These are phyloP conservation scores for Bilobella aurantiaca DNA, from an alignment of 1,140 invertebrate genomes.

Conservation along the genomic window DNA sequence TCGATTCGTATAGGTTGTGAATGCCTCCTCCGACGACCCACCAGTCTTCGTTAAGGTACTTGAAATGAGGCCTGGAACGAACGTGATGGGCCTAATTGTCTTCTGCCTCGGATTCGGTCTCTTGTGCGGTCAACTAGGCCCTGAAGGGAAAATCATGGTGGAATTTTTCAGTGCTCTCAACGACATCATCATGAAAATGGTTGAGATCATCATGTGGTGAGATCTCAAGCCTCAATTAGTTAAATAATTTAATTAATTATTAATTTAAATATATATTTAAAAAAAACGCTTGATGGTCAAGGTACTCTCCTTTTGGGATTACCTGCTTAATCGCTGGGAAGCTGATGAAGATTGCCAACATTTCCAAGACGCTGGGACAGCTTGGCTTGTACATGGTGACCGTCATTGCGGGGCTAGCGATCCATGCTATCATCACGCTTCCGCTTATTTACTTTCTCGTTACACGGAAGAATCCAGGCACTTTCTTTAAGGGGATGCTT, in stretches of 20 bases:
- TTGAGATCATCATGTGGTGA: constrained; percentile 49
- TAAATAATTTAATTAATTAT: too few species aligned
- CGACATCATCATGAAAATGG: constrained; percentile 52
- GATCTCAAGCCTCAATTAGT: too few species aligned
- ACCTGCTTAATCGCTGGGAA: constrained; percentile 54
- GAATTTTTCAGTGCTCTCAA: constrained; percentile 49
- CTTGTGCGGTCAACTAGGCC: constrained; percentile 46
- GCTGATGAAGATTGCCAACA: constrained; percentile 46
- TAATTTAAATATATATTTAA: constrained; percentile 1
- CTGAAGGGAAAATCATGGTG: constrained; percentile 47
- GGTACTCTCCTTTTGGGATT: constrained; percentile 58
- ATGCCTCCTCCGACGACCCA: neutral
- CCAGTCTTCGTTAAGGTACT: constrained; percentile 14
- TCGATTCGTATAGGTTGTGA: too few species aligned
- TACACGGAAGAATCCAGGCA: constrained; percentile 42
- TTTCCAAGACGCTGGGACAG: constrained; percentile 42
- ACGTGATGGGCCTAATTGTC: constrained; percentile 49
- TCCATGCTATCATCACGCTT: constrained; percentile 42
- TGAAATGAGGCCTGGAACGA: constrained; percentile 48
- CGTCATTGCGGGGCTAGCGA: constrained; percentile 39
- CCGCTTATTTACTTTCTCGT: constrained; percentile 41
- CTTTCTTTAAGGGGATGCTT: constrained; percentile 40
- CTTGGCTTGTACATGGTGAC: constrained; percentile 48
- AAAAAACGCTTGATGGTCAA: constrained; percentile 39
- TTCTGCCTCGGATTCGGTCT: constrained; percentile 51